phyloP scores from a whole-genome alignment of 2,888 invertebrate genomes.

The Stictocephala bisonia region DNA sequence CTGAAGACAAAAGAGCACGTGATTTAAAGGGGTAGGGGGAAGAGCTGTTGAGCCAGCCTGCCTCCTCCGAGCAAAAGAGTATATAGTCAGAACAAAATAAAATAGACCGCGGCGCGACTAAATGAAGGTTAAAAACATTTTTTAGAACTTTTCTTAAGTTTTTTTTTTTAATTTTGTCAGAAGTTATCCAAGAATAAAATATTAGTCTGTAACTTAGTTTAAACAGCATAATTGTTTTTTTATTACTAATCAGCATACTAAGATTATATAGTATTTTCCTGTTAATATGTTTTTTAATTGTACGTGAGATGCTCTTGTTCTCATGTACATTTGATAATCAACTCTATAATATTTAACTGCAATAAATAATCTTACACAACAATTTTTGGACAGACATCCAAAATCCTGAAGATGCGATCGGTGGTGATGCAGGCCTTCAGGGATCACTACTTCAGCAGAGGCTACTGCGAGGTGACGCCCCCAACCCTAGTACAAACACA shows the following conservation, averaged over 20 bases:
- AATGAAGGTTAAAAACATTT: slow-evolving; percentile 4
- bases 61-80: neutral
- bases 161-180: no score
- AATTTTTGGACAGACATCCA: slow-evolving; percentile 75
- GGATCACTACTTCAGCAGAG: slow-evolving; percentile 83
- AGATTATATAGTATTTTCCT: no score
- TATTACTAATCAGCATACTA: no score
- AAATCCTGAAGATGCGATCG: slow-evolving; percentile 90
- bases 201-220: no score
- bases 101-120: neutral
- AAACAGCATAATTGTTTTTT: neutral
- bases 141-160: no score
- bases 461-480: slow-evolving; percentile 94
- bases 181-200: no score
- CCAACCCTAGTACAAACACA: slow-evolving; percentile 99
- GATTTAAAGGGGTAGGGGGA: neutral
- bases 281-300: no score
- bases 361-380: no score
- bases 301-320: no score
- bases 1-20: neutral
- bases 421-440: slow-evolving; percentile 84
- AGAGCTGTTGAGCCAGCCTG: neutral
- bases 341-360: no score
- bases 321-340: no score
- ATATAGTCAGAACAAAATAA: neutral